Evolutionary conservation across 1,140 invertebrate genomes (phyloP), one percentile per base, ranked within the genome.

Genomic region (Campoletis sonorensis): DNA sequence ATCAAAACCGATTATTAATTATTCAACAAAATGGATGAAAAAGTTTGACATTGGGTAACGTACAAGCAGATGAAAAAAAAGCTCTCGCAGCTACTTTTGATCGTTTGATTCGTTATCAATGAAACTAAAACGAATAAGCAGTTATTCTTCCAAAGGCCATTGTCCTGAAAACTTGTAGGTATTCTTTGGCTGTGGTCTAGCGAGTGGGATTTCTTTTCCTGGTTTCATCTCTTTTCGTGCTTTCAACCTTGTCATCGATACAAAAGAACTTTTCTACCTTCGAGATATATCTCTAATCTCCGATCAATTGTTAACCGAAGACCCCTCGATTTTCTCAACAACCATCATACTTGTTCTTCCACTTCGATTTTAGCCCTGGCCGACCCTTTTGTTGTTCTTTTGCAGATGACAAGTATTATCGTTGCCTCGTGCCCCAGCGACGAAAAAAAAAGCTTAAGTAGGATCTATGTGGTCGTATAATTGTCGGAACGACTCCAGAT

Each of bases 231-330:
- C 40, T 45, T 45, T 13, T 45, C 40, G 40, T 45, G 13, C 37
- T 58, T 64, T 27, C 40, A 18, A 37, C 11, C 5, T 23, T 30
- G n/a, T 79, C 30, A 40, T 79, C 49, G 58, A 15, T 49, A 79
- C 58, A 75, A 79, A 79, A 79, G 76, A 64, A 79, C 49, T 61
- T 64, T 64, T 67, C 40, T 40, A 18, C 67, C 27, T 45, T 27
- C 40, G 21, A 70, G 51, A 86, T 80, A 67, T 79, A 68, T 72
- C 80, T 86, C 40, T 45, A 83, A 85, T 87, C 85, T 76, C 72
- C 54, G 81, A 86, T 86, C 83, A 70, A 82, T 83, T 45, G 58
- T 58, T 72, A 67, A 76, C 61, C 23, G 51, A 18, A 15, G 16
- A 58, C 49, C 26, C 58, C 13, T 61, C 49, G 13, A 27, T 58